Evolutionary conservation across 2,888 invertebrate genomes (phyloP), one percentile per base, ranked within the genome.

Genomic region (Portevinia maculata): DNA sequence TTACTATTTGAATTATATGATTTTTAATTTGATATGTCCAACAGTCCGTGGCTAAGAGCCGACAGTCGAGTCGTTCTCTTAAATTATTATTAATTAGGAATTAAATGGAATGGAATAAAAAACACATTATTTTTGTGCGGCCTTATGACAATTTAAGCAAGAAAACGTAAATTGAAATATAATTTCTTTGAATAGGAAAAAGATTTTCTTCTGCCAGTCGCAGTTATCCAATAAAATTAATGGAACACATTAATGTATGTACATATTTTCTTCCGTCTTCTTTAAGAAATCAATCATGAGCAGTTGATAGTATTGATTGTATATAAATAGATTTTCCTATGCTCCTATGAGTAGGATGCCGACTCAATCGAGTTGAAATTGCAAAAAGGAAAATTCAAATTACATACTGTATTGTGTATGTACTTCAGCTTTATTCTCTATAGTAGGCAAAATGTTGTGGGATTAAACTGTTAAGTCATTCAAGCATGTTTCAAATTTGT

Each of bases 51-150:
- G n/a, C 41, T 44, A 59, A 44, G 13, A 17, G 9, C 3, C 21
- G 17, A 5, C 32, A 32, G 0, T 2, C 6, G 9, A 8, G 32
- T 9, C 7, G 1, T 32, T 6, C 39, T 13, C 8, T 15, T 39
- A 39, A 39, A 39, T 15, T 39, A 24, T 24, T 24, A 24, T 5
- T 24, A 24, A 24, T 24, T 5, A 5, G 5, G 5, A 24, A 3
- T 24, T 24, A 24, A 24, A 24, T 24, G 5, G 24, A 34, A 34
- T 34, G 1, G 11, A 8, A 8, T 8, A 34, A 34, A 32, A 32
- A 34, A 34, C 6, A 37, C n/a, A 21, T 21, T n/a, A 53, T 41
- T 52, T n/a, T n/a, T n/a, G n/a, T n/a, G n/a, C n/a, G 52, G 52
- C 1, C 6, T 24, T 5, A 48, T n/a, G 3, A 1, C 7, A 24